Base-by-base conservation (phyloP, 2,888 invertebrate genomes). In the Polyommatus iphigenia region DNA sequence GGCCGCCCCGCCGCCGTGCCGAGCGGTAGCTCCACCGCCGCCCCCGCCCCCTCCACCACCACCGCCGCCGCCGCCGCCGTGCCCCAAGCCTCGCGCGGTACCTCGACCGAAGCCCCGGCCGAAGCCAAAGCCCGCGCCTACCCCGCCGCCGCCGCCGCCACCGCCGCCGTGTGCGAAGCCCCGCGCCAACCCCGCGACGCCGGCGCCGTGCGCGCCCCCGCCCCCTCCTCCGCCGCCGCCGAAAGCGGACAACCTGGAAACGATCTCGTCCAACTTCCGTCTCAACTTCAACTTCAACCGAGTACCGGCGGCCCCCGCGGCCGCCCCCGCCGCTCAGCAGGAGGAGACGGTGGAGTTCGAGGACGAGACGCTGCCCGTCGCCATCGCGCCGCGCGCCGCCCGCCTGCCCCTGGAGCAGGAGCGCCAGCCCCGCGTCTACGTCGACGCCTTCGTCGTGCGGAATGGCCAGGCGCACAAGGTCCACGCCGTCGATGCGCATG, bases 381-480 rank as follows among this genome's bases (percentile, higher is more conserved):
- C 89, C 3, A 89, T 93, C 76, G 84, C 86, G 78, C 93, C 93
- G 0, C 88, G 88, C n/a, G 92, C 93, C 13, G 93, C 92, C 0
- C 85, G 83, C 36, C 83, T 93, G 32, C 93, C 93, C 3, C 82
- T 82, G n/a, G 86, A 85, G 1, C 84, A 83, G 36, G 88, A 89
- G 59, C 87, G 89, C 3, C 84, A 87, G 24, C 91, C 93, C 0
- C 89, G 92, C 76, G 93, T 94, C 20, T 94, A 88, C 82, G 90
- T 94, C 15, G 94, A 94, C 80, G 94, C 94, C 0, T 94, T 93
- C 81, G 89, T 94, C 13, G 87, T 94, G 10, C 85, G 89, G 32
- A 87, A 92, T 82, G 94, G 94, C n/a, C 88, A 91, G n/a, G 86
- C 91, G 0, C 89, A 89, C 73, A 88, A 89, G 77, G 90, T 92